These are phyloP conservation scores for Malurus leucopterus DNA, from an alignment of 2,797 vertebrate species.

Conservation along the genomic window DNA sequence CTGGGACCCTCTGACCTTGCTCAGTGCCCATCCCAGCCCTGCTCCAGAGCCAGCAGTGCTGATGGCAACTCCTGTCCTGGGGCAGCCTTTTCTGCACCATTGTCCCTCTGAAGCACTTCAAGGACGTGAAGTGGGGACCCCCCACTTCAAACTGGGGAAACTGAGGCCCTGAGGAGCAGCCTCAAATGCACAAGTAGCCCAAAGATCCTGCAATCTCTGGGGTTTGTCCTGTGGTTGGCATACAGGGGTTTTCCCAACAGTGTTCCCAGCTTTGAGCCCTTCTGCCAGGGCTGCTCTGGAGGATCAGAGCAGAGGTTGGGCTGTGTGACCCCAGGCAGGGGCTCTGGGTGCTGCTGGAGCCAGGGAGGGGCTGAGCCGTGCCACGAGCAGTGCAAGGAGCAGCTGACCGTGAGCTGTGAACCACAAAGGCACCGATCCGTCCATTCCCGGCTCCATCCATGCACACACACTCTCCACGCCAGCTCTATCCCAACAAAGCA, in stretches of 20 bases:
- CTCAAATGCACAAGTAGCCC: background rate
- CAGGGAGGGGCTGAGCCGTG: rapidly evolving
- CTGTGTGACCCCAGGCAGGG: background rate
- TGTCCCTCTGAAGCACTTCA: background rate
- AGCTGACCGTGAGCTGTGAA: background rate
- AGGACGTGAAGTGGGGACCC: background rate
- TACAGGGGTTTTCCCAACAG: background rate
- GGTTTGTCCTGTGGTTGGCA: background rate
- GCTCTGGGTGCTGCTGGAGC: background rate
- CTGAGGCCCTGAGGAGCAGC: background rate
- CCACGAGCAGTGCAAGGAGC: background rate
- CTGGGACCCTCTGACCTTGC: background rate
- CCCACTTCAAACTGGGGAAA: background rate
- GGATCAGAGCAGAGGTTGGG: background rate
- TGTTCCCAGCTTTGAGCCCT: background rate
- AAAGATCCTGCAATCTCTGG: background rate
- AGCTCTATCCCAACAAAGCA: background rate
- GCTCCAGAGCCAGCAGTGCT: background rate
- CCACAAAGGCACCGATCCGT: background rate
- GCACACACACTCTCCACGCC: background rate
- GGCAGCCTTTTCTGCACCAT: background rate
- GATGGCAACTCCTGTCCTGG: background rate
- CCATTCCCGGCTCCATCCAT: background rate
- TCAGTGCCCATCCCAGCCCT: background rate
- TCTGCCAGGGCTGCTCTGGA: background rate